phyloP scores from a whole-genome alignment of 2,888 invertebrate genomes.

The Machimus atricapillus region DNA sequence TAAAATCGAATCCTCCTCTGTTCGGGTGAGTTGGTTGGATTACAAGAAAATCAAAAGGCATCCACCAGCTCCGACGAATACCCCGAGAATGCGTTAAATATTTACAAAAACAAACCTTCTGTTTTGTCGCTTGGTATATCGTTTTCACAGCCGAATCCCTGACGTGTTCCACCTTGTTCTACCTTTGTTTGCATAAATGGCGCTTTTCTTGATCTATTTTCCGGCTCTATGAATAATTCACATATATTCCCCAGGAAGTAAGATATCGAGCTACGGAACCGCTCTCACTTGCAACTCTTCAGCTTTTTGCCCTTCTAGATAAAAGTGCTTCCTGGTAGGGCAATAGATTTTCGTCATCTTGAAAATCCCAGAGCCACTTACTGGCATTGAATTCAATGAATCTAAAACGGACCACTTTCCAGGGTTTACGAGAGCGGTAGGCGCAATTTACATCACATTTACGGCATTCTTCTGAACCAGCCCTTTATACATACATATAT shows the following conservation, averaged over 20 bases:
- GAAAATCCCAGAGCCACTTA: slow-evolving; percentile 1
- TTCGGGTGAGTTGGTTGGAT: not conserved
- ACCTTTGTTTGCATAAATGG: not conserved
- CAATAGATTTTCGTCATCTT: not conserved
- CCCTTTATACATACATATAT: not conserved
- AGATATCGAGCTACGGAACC: not conserved
- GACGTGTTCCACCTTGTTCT: not conserved
- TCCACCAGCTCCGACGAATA: not conserved
- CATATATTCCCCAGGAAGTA: not conserved
- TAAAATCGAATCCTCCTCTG: not conserved
- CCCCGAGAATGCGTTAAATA: not conserved
- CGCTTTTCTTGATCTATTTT: not conserved
- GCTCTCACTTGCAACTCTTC: not conserved
- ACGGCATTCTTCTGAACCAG: not conserved
- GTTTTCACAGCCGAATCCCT: not conserved
- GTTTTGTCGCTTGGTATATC: not conserved
- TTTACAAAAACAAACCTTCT: not conserved
- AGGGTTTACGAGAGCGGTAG: not conserved
- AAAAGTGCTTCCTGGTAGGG: not conserved
- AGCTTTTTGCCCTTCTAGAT: not conserved
- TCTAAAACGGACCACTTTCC: not conserved
- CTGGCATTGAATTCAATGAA: slow-evolving; percentile 9
- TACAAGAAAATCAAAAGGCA: not conserved
- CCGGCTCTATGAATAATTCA: not conserved
- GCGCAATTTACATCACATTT: not conserved